Evolutionary conservation across 2,797 vertebrate species (phyloP), one percentile per base, ranked within the genome.

Genomic region (Esox masquinongy): DNA sequence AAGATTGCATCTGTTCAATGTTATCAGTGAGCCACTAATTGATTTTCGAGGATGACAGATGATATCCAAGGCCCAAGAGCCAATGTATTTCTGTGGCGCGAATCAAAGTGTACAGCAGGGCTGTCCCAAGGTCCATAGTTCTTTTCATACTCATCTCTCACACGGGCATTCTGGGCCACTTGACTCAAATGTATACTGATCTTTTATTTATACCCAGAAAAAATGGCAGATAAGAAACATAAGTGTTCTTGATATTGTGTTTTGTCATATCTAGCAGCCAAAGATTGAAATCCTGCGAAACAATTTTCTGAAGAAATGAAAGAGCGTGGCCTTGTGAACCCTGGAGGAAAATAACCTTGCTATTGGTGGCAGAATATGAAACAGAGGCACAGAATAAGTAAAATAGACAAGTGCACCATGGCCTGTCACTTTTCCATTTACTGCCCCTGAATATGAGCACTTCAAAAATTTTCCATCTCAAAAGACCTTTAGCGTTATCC

Each of bases 241-340:
- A 98, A 99, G 96, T 97, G 96, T 96, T 98, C 95, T 95, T 98
- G 96, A 98, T 99, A 97, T 95, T 96, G 94, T 96, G 94, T 98
- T 99, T 98, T 98, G 97, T 97, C 97, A 97, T 97, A 96, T 96
- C 95, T 94, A 91, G 95, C 95, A 93, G 95, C 95, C 95, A 96
- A 96, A 98, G 97, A 99, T 99, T 99, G 98, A 99, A 99, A 99
- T 97, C 95, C 96, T 93, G 95, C 95, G 96, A 98, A 99, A 99
- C 97, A 99, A 99, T 99, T 99, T 99, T 99, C 98, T 97, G 94
- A 94, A 95, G 96, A 99, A 99, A 99, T 99, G 97, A 97, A 99
- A 97, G 96, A 91, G 94, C 92, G 82, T 98, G 97, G 93, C 96
- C 97, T 96, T 87, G 92, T 96, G 95, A 98, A 97, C 97, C 96